phyloP scores from a whole-genome alignment of 2,113 vertebrate genomes.

The Strigops habroptila region DNA sequence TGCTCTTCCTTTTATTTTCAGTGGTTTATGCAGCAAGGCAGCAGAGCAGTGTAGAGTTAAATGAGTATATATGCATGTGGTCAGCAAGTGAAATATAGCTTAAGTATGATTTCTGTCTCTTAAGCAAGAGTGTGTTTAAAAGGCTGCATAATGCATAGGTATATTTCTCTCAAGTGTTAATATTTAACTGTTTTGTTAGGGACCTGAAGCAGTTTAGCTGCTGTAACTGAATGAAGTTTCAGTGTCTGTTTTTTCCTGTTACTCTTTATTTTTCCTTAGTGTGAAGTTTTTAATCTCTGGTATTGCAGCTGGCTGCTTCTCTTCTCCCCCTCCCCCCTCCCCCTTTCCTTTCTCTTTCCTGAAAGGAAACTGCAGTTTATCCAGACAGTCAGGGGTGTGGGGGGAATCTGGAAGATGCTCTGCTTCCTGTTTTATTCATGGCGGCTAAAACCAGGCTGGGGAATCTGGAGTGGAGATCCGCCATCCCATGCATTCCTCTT shows the following conservation, averaged over 20 bases:
- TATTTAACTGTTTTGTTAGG: conserved; percentile 10
- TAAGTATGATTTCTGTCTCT: neutral
- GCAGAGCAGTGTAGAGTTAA: neutral
- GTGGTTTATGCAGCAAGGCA: neutral
- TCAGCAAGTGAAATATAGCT: neutral
- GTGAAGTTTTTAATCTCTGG: neutral
- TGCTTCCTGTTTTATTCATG: conserved; percentile 34
- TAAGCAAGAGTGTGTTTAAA: neutral
- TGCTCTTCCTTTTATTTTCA: neutral
- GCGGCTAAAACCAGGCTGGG: neutral
- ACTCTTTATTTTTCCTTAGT: conserved; percentile 2
- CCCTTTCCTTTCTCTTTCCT: conserved; percentile 14
- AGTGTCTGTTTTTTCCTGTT: neutral
- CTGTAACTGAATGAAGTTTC: neutral
- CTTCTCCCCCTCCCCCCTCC: rapidly evolving
- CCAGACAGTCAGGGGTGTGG: neutral
- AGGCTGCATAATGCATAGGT: neutral
- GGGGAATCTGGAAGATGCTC: neutral
- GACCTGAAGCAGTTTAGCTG: neutral
- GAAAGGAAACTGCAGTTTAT: conserved; percentile 40
- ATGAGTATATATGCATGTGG: neutral
- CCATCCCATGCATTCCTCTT: neutral
- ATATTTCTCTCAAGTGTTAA: neutral
- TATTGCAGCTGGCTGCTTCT: neutral
- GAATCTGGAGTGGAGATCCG: neutral